These are phyloP conservation scores for Schizaphis graminum DNA, from an alignment of 2,888 invertebrate genomes.

Conservation along the genomic window DNA sequence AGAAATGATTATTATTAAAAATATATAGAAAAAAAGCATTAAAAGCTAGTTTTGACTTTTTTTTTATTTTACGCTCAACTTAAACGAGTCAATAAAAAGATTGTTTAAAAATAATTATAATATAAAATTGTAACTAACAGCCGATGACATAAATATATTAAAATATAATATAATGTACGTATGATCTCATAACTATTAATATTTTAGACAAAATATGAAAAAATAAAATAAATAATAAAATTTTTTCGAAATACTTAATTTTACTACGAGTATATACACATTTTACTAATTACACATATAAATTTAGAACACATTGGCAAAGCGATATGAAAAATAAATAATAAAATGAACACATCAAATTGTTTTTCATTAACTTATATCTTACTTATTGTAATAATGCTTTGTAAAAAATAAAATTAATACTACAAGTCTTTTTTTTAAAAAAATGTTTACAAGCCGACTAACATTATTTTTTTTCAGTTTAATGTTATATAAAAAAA, in stretches of 20 bases:
- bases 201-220: neutral
- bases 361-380: neutral
- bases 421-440: conserved; percentile 17
- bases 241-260: neutral
- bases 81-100: neutral
- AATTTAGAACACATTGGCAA: conserved; percentile 35
- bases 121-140: neutral
- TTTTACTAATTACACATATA: conserved; percentile 15
- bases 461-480: conserved; percentile 9
- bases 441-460: neutral
- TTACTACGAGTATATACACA: conserved; percentile 37
- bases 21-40: neutral
- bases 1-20: neutral
- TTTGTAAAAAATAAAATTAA: conserved; percentile 31
- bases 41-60: neutral
- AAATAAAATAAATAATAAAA: conserved; percentile 4
- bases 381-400: conserved; percentile 12
- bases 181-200: conserved; percentile 17
- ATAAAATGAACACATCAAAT: conserved; percentile 54
- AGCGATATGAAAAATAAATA: conserved; percentile 30
- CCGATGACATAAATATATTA: neutral
- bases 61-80: neutral
- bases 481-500: conserved; percentile 22
- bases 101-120: neutral
- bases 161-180: conserved; percentile 6